Base-by-base conservation (phyloP, 2,888 invertebrate genomes). In the Bombylius major region DNA sequence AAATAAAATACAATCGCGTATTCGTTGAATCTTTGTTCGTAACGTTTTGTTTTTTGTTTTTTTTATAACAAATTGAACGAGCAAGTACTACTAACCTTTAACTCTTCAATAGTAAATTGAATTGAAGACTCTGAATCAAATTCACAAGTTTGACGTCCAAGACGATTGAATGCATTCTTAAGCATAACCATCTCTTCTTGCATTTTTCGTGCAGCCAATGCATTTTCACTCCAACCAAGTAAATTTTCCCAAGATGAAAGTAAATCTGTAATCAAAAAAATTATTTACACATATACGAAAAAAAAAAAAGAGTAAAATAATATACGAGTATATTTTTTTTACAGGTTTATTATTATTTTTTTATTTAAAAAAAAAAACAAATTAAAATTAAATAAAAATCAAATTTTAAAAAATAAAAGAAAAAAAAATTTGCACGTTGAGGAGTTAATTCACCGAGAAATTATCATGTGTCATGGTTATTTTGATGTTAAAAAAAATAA, bases 211-310 rank as follows among this genome's bases (percentile, higher is more conserved):
- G 73, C 75, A 33, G 66, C 67, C 23, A 72, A 68, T 53, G 73
- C 73, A 69, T 74, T 75, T 69, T 75, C 74, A 66, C 74, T 75
- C 75, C 75, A 75, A 62, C 65, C 67, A 50, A 73, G 65, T 61
- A 75, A 64, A 68, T 70, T 73, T 66, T 74, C 72, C 75, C 75
- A 75, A 60, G 71, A 71, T 55, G 70, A 70, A 65, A 75, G 67
- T 62, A 75, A 66, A 65, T 75, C 75, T 75, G 65, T 48, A 63
- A 62, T 57, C 55, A 23, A 23, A 54, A 52, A 23, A 23, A 23
- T 23, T 23, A 23, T 23, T 23, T 23, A 23, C 23, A 23, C 23
- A 23, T 23, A 23, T 23, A 23, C 3, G 23, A 23, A 23, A 23
- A 23, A 23, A 55, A 52, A 51, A 50, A 50, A 54, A 60, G 46